Conservation (phyloP, 2,888 invertebrate genomes). For the Diaperis boleti region DNA sequence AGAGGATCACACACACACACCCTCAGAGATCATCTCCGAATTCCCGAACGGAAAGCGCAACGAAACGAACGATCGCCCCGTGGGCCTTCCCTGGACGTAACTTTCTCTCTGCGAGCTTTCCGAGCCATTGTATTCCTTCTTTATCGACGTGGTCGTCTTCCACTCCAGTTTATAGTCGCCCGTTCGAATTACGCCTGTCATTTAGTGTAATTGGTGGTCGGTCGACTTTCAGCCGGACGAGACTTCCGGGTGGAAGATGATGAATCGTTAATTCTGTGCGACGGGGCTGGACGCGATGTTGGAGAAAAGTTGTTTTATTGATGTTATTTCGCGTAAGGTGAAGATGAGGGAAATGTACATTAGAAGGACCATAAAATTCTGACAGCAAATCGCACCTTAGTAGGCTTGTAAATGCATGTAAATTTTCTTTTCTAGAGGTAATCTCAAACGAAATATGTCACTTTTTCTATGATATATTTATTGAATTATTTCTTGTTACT, state of each 20-base stretch:
- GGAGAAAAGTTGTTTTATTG: too few species aligned
- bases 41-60: slow-evolving; percentile 50
- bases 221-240: not conserved
- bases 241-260: not conserved
- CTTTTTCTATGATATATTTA: too few species aligned
- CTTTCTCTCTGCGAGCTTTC: slow-evolving; percentile 49
- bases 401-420: too few species aligned
- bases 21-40: slow-evolving; percentile 48
- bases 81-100: slow-evolving; percentile 48
- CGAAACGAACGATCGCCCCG: slow-evolving; percentile 53
- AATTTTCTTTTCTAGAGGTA: too few species aligned
- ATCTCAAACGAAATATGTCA: too few species aligned
- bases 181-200: slow-evolving; percentile 40
- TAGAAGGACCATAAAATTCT: too few species aligned
- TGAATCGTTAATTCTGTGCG: not conserved
- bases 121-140: slow-evolving; percentile 57
- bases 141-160: slow-evolving; percentile 55
- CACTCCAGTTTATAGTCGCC: slow-evolving; percentile 54
- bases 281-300: too few species aligned
- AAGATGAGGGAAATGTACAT: too few species aligned
- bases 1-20: slow-evolving; percentile 33
- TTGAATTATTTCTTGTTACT: too few species aligned
- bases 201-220: slow-evolving; percentile 32
- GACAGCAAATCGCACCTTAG: too few species aligned
- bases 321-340: too few species aligned